Conservation (phyloP, 1,140 invertebrate genomes). For the Parapsyche elsis region DNA sequence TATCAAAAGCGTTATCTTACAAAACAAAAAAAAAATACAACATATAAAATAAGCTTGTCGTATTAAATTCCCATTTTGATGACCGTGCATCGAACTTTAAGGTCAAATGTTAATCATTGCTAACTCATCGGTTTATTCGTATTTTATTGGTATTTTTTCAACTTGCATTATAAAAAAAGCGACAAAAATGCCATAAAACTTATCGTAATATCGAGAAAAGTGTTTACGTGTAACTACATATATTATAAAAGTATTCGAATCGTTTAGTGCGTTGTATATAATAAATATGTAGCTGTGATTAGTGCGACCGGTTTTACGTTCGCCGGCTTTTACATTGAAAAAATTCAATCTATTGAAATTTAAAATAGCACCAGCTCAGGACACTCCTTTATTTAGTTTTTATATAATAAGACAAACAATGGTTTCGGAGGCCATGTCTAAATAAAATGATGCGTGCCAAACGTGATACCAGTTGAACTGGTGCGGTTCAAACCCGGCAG, state of each 20-base stretch:
- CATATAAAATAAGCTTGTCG: neutral
- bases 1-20: neutral
- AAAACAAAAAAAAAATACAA: neutral
- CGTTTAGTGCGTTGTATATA: no score
- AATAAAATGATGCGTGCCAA: constrained; percentile 23
- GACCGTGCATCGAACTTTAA: constrained; percentile 15
- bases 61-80: neutral
- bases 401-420: neutral
- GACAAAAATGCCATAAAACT: neutral
- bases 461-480: neutral
- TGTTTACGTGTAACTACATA: no score
- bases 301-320: constrained; percentile 3
- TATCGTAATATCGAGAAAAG: no score
- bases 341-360: constrained; percentile 3
- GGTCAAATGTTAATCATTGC: constrained; percentile 1
- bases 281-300: neutral
- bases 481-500: neutral
- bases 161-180: neutral
- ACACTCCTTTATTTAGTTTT: no score
- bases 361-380: neutral
- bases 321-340: neutral
- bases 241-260: no score
- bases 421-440: neutral
- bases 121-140: neutral
- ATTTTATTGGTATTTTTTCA: constrained; percentile 5